Conservation (phyloP, 2,888 invertebrate genomes). For the Coelopa pilipes region DNA sequence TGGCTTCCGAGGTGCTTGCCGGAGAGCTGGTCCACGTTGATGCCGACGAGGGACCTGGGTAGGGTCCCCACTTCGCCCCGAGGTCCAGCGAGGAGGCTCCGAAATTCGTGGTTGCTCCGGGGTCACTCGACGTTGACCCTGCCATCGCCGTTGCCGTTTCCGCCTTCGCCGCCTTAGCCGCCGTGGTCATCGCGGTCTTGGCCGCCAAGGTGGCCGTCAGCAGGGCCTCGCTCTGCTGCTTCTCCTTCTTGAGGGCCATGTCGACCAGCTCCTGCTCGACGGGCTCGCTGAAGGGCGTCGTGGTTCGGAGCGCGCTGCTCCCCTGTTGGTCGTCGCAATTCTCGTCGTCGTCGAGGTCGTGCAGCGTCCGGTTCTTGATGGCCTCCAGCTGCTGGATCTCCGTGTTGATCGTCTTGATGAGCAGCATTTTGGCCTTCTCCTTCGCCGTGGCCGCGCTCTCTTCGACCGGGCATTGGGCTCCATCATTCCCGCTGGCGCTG, state of each 20-base stretch:
- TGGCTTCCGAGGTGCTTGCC: too few relatives aligned
- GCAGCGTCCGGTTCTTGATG: slow-evolving; percentile 23
- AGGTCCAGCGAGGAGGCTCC: too few relatives aligned
- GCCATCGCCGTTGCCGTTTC: not conserved
- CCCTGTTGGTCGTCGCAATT: not conserved
- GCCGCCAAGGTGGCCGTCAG: not conserved
- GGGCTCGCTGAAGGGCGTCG: not conserved
- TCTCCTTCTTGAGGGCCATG: not conserved
- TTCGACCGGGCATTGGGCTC: not conserved
- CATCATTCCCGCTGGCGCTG: not conserved
- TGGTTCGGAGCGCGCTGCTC: too few relatives aligned
- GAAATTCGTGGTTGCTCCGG: too few relatives aligned
- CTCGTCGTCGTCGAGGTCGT: not conserved
- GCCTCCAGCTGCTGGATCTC: slow-evolving; percentile 29
- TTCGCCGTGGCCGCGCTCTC: not conserved
- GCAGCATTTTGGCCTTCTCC: slow-evolving; percentile 17
- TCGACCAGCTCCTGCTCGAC: too few relatives aligned
- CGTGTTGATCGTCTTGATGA: slow-evolving; percentile 29
- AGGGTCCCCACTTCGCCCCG: too few relatives aligned
- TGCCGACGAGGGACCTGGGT: too few relatives aligned
- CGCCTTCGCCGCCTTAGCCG: not conserved
- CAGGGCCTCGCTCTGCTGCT: not conserved
- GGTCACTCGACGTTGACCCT: too few relatives aligned
- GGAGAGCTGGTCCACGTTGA: too few relatives aligned
- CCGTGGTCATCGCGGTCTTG: not conserved